Conservation (phyloP, 2,888 invertebrate species). For the Dasypolia templi region DNA sequence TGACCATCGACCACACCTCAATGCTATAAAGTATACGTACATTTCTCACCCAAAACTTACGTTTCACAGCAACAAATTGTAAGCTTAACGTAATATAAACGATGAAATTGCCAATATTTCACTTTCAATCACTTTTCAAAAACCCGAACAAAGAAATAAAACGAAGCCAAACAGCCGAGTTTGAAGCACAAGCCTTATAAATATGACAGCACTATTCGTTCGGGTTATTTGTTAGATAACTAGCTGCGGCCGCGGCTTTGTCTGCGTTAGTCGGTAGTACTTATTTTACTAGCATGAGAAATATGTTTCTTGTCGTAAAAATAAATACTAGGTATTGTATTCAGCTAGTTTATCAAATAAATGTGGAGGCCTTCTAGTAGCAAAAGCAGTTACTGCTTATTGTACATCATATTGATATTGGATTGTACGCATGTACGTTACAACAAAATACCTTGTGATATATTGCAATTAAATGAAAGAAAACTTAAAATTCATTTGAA, state of each 20-base stretch:
- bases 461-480: too few species aligned
- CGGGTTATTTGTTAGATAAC: conserved; percentile 44
- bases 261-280: conserved; percentile 31
- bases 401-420: not conserved
- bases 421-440: not conserved
- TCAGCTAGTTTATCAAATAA: conserved; percentile 1
- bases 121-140: conserved; percentile 55
- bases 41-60: conserved; percentile 31
- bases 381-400: not conserved
- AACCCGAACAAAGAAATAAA: conserved; percentile 49
- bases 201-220: conserved; percentile 44
- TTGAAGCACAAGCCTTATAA: conserved; percentile 35
- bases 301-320: conserved; percentile 21
- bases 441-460: too few species aligned
- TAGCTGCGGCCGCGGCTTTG: conserved; percentile 31
- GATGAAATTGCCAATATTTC: conserved; percentile 53
- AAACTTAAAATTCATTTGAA: too few species aligned
- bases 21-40: conserved; percentile 13
- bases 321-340: conserved; percentile 33
- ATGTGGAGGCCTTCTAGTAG: not conserved
- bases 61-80: conserved; percentile 48
- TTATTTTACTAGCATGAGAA: conserved; percentile 38
- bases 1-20: conserved; percentile 32
- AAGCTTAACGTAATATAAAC: conserved; percentile 56
- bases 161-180: conserved; percentile 29